Evolutionary conservation across 2,797 vertebrate genomes (phyloP).

Genomic region (Limnodromus scolopaceus): DNA sequence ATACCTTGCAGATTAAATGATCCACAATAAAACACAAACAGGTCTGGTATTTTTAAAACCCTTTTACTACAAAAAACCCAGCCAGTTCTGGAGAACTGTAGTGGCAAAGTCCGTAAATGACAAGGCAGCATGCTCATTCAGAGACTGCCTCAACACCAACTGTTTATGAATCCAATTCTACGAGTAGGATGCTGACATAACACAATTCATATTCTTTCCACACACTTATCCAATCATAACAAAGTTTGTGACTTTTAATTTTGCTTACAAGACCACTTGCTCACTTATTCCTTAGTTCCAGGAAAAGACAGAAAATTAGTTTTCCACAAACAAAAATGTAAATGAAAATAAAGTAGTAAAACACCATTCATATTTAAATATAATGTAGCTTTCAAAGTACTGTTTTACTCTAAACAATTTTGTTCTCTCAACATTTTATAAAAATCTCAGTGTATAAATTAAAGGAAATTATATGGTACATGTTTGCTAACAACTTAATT

Average conservation of each 20-base stretch:
- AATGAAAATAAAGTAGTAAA: conserved; percentile 22
- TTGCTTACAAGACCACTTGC: conserved; percentile 56
- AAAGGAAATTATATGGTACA: neutral
- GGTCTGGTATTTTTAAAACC: conserved; percentile 52
- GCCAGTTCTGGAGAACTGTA: neutral
- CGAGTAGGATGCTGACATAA: conserved; percentile 52
- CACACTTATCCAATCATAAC: conserved; percentile 53
- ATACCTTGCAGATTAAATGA: conserved; percentile 30
- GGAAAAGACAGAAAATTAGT: neutral
- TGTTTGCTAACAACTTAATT: neutral
- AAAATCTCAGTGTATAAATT: neutral
- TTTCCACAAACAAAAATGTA: conserved; percentile 43
- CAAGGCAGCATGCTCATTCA: conserved; percentile 19
- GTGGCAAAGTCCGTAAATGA: neutral
- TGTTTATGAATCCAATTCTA: conserved; percentile 41
- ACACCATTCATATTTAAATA: neutral
- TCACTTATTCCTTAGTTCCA: conserved; percentile 36
- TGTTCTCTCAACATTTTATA: neutral
- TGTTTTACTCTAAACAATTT: neutral
- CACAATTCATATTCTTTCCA: conserved; percentile 67
- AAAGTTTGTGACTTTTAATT: conserved; percentile 54
- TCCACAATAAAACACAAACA: conserved; percentile 44
- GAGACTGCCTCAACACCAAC: conserved; percentile 10
- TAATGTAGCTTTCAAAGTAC: neutral
- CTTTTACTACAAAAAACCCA: conserved; percentile 51